Percentiles rank a stretch among this genome's conserved stretches.
Evolutionary conservation across 1,140 invertebrate species (phyloP).

Genomic region (Batillaria attramentaria): DNA sequence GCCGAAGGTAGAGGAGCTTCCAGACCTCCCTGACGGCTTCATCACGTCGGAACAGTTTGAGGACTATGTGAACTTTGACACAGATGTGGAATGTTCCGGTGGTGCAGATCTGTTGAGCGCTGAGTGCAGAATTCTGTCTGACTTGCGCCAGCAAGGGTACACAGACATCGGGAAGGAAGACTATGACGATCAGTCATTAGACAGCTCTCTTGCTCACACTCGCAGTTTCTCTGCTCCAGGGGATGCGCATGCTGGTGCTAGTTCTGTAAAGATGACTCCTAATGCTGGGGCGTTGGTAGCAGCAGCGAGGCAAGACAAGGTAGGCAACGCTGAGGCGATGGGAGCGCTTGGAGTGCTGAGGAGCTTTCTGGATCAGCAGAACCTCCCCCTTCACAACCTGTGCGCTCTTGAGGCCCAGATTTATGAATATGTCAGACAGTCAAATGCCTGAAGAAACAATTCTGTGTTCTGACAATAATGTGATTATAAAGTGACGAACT

Average conservation of each 20-base stretch:
- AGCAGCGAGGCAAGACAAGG: too few relatives aligned
- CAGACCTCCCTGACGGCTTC: constrained; percentile 23
- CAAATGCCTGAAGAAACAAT: background rate
- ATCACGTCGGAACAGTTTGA: constrained; percentile 24
- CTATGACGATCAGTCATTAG: too few relatives aligned
- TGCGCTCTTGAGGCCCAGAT: constrained; percentile 25
- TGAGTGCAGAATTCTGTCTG: constrained; percentile 22
- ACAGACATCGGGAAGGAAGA: background rate
- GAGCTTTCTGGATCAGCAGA: constrained; percentile 10
- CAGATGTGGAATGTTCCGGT: constrained; percentile 12
- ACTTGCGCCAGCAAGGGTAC: constrained; percentile 14
- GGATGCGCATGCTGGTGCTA: too few relatives aligned
- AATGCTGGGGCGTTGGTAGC: too few relatives aligned
- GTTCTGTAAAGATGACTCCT: too few relatives aligned
- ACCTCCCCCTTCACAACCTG: constrained; percentile 22
- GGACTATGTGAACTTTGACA: constrained; percentile 24
- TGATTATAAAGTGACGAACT: background rate
- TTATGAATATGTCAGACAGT: background rate
- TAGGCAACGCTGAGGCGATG: constrained; percentile 5
- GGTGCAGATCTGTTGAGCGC: constrained; percentile 11
- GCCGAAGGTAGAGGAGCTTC: background rate
- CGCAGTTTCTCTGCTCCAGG: too few relatives aligned
- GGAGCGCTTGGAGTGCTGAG: background rate
- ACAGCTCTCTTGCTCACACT: too few relatives aligned
- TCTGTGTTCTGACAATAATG: background rate